A percentile compares a stretch with the other conserved stretches of the same genome.
Evolutionary conservation across 2,113 vertebrate species (phyloP).

Genomic region (Centropristis striata): DNA sequence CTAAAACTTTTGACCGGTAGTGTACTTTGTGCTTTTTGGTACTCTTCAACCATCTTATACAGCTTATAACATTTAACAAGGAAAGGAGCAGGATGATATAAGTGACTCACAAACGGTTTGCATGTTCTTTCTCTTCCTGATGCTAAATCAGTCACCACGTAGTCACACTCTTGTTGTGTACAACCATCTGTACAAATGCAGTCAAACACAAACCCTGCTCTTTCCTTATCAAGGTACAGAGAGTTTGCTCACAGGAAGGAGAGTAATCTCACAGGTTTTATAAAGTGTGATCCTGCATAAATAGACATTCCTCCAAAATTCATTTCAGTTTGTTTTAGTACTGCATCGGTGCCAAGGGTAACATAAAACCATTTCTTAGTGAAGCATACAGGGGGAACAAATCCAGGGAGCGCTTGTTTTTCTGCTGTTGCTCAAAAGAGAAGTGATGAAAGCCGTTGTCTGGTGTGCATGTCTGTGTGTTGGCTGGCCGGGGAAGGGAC

Average conservation of each 20-base stretch:
- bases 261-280: conserved; percentile 50
- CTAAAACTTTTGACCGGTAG: too few relatives aligned
- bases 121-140: not conserved
- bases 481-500: conserved; percentile 10
- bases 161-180: not conserved
- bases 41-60: not conserved
- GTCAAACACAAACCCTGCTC: not conserved
- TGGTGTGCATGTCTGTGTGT: conserved; percentile 4
- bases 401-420: conserved; percentile 33
- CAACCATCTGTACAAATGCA: not conserved
- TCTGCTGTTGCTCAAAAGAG: conserved; percentile 53
- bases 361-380: conserved; percentile 38
- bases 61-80: not conserved
- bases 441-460: conserved; percentile 59
- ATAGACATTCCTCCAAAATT: conserved; percentile 33
- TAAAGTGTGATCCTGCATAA: conserved; percentile 59
- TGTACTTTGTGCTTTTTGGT: too few relatives aligned
- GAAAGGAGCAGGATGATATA: not conserved
- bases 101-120: not conserved
- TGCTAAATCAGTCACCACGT: not conserved
- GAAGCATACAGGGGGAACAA: conserved; percentile 34
- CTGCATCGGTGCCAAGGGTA: not conserved
- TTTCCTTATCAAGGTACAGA: conserved; percentile 7
- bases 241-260: conserved; percentile 19
- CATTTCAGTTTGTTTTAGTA: conserved; percentile 31